These are phyloP conservation scores for Yasuhikotakia modesta DNA, from an alignment of 2,797 vertebrate species.

Conservation along the genomic window DNA sequence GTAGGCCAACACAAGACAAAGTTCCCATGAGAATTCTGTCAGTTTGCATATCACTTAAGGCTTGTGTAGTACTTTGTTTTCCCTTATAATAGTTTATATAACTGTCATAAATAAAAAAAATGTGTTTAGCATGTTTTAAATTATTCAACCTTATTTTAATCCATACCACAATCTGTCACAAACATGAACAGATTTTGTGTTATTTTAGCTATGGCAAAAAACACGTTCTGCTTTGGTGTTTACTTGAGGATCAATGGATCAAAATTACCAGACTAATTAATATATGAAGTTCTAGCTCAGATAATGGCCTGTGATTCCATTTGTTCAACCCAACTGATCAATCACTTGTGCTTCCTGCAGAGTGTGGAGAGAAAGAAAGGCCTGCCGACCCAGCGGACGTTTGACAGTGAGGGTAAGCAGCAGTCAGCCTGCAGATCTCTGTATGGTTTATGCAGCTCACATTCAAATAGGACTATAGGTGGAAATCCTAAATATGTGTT, in stretches of 20 bases:
- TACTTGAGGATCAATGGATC: neutral
- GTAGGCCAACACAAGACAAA: neutral
- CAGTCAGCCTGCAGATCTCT: slow-evolving; percentile 42
- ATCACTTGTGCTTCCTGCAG: slow-evolving; percentile 59
- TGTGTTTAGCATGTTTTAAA: neutral
- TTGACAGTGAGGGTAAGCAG: slow-evolving; percentile 92
- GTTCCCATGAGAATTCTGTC: neutral
- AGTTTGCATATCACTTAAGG: neutral
- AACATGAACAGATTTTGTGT: neutral
- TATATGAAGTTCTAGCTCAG: neutral
- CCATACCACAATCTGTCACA: neutral
- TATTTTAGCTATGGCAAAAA: neutral
- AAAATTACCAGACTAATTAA: neutral
- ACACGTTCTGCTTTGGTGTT: neutral
- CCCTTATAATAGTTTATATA: neutral
- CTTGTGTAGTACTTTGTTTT: neutral
- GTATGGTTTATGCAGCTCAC: neutral
- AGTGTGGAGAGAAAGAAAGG: slow-evolving; percentile 80
- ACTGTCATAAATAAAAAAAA: too few species aligned
- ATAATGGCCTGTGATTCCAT: neutral
- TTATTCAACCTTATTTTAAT: neutral
- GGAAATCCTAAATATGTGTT: neutral
- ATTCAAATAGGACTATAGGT: neutral
- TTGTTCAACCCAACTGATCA: slow-evolving; percentile 1
- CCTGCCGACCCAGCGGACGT: slow-evolving; percentile 84